Percentiles rank a stretch among this genome's conserved stretches.
Conservation (phyloP, 2,888 invertebrate genomes). For the Nesidiocoris tenuis region DNA sequence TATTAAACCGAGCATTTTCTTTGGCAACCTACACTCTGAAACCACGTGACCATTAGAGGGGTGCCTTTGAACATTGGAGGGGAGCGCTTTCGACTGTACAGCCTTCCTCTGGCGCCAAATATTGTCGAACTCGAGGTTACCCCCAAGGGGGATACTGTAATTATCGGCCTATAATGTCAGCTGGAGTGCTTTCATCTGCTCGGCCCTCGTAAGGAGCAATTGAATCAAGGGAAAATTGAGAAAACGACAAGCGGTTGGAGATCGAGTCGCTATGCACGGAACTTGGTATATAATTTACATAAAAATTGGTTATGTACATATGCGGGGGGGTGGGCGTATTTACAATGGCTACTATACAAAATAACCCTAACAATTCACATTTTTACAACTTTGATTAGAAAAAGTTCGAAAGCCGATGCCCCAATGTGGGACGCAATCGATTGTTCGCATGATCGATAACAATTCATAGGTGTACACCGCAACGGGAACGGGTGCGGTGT, state of each 20-base stretch:
- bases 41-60: too few relatives aligned
- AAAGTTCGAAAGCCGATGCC: neutral
- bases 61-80: too few relatives aligned
- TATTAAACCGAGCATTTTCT: neutral
- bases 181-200: too few relatives aligned
- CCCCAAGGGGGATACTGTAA: too few relatives aligned
- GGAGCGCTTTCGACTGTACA: too few relatives aligned
- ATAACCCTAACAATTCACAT: constrained; percentile 26
- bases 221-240: too few relatives aligned
- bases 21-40: neutral
- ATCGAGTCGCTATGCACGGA: neutral
- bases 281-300: constrained; percentile 35
- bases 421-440: constrained; percentile 46
- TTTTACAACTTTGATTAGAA: constrained; percentile 18
- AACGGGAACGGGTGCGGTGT: neutral
- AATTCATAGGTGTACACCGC: neutral
- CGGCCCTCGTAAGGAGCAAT: too few relatives aligned
- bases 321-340: constrained; percentile 18
- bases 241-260: neutral
- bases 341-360: constrained; percentile 20
- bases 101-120: too few relatives aligned
- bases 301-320: constrained; percentile 35
- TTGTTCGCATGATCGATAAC: neutral
- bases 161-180: too few relatives aligned
- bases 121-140: too few relatives aligned